A percentile compares a stretch with the other conserved stretches of the same genome.
phyloP scores from a whole-genome alignment of 2,113 vertebrate genomes.

The Jacana jacana region DNA sequence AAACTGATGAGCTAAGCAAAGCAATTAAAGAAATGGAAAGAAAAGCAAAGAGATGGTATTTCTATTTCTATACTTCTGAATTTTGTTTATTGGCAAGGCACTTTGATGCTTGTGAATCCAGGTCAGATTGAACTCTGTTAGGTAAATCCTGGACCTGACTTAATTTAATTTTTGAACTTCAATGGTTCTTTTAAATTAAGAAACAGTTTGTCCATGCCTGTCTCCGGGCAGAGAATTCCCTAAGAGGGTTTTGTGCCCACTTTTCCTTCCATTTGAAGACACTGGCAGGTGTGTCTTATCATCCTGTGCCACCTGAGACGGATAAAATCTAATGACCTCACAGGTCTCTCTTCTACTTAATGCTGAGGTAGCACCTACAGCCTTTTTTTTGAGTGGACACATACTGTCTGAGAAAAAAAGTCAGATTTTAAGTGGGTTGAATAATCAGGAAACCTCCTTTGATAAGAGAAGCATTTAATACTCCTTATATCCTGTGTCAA shows the following conservation, averaged over 20 bases:
- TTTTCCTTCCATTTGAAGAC: background rate
- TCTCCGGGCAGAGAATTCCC: background rate
- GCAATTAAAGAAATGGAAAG: no score
- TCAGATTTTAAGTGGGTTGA: background rate
- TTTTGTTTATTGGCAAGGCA: background rate
- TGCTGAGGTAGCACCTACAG: background rate
- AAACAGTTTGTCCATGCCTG: background rate
- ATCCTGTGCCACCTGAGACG: background rate
- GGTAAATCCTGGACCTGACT: background rate
- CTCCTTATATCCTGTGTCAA: background rate
- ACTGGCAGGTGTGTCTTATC: background rate
- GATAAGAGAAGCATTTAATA: background rate
- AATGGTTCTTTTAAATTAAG: background rate
- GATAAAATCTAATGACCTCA: background rate
- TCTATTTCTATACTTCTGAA: background rate
- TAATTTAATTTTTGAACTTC: background rate
- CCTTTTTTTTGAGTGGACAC: background rate
- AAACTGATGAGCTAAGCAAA: background rate
- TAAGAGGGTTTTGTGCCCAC: background rate
- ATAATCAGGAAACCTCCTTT: background rate
- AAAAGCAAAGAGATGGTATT: no score
- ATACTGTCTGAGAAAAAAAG: background rate
- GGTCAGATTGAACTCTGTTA: background rate
- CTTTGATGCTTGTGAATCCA: background rate
- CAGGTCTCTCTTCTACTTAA: background rate